A percentile compares a stretch with the other conserved stretches of the same genome.
These are phyloP conservation scores for Xylophagus ater DNA, from an alignment of 2,888 invertebrate species.

Conservation along the genomic window DNA sequence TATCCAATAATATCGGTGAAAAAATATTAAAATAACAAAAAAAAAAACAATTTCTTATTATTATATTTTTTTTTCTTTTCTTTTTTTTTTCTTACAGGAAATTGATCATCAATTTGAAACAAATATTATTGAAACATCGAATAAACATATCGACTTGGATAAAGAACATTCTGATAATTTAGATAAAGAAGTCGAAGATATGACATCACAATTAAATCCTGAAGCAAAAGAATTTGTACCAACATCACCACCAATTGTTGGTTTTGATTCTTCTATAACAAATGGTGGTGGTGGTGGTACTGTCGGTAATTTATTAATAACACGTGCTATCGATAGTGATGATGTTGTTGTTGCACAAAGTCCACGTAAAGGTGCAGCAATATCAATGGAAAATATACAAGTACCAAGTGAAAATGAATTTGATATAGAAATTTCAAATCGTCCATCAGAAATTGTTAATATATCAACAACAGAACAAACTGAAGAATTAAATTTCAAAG, in stretches of 20 bases:
- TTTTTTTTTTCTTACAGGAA: background rate
- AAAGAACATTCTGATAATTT: conserved; percentile 9
- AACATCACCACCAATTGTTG: conserved; percentile 44
- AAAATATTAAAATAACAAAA: conserved; percentile 3
- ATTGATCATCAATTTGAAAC: conserved; percentile 1
- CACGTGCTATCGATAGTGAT: background rate
- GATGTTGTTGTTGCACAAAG: conserved; percentile 53
- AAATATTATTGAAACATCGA: background rate
- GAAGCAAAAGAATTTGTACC: conserved; percentile 80
- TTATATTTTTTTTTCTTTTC: conserved; percentile 1
- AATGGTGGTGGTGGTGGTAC: background rate
- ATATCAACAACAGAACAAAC: conserved; percentile 10
- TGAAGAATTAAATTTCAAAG: conserved; percentile 23
- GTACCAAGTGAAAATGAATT: conserved; percentile 34
- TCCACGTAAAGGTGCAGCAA: conserved; percentile 50
- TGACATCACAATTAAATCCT: conserved; percentile 69
- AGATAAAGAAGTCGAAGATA: conserved; percentile 30
- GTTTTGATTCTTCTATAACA: conserved; percentile 13
- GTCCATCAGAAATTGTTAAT: conserved; percentile 31
- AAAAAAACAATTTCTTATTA: conserved; percentile 2
- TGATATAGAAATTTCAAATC: conserved; percentile 30
- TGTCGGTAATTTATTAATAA: background rate
- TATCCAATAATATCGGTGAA: conserved; percentile 3
- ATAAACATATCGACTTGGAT: too few species aligned
- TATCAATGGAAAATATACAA: conserved; percentile 32